phyloP scores from a whole-genome alignment of 2,797 vertebrate species.

The Pygocentrus nattereri region DNA sequence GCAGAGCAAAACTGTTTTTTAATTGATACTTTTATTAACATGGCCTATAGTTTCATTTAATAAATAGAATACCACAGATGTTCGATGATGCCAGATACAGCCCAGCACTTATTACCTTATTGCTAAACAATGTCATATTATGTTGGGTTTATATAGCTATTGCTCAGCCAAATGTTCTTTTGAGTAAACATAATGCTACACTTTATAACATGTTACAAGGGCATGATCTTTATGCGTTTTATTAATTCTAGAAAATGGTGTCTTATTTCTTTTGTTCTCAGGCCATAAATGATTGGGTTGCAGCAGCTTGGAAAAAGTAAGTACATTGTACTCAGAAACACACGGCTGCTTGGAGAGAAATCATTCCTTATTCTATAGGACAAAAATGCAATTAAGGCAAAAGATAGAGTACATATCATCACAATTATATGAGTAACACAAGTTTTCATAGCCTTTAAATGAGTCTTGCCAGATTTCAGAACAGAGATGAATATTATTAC shows the following conservation, averaged over 20 bases:
- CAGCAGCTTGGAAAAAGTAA: conserved; percentile 50
- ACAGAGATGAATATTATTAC: conserved; percentile 66
- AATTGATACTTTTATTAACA: too few relatives aligned
- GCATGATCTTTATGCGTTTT: neutral
- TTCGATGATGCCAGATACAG: neutral
- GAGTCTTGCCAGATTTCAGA: conserved; percentile 53
- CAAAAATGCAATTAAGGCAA: conserved; percentile 60
- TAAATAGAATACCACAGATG: neutral
- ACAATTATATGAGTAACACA: conserved; percentile 72
- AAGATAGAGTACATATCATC: conserved; percentile 61
- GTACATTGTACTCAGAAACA: conserved; percentile 56
- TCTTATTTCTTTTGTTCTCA: conserved; percentile 60
- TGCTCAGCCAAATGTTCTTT: too few relatives aligned
- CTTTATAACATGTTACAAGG: neutral
- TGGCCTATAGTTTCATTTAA: too few relatives aligned
- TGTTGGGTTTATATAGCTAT: too few relatives aligned
- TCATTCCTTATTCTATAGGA: conserved; percentile 62
- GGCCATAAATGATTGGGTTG: conserved; percentile 61
- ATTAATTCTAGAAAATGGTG: conserved; percentile 44
- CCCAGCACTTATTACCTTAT: neutral
- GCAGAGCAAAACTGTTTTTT: too few relatives aligned
- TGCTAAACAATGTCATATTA: neutral
- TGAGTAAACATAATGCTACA: neutral
- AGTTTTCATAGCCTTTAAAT: conserved; percentile 62
- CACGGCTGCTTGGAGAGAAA: conserved; percentile 49